A percentile compares a stretch with the other conserved stretches of the same genome.
phyloP scores from a whole-genome alignment of 1,140 invertebrate genomes.

The Caenorhabditis briggsae region DNA sequence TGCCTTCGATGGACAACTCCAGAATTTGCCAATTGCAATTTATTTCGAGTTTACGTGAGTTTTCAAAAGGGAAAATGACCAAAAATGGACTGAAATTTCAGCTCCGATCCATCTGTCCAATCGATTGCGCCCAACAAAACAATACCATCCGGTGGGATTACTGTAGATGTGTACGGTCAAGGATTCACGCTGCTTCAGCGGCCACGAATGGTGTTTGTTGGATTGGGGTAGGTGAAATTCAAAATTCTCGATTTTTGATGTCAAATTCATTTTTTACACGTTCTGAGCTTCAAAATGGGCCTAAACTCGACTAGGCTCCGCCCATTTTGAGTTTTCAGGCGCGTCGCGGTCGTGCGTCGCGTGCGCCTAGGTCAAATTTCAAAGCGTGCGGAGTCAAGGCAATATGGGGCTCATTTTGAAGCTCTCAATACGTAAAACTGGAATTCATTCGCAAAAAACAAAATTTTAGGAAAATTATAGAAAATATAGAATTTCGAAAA shows the following conservation, averaged over 20 bases:
- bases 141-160: conserved; percentile 56
- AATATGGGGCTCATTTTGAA: too few species aligned
- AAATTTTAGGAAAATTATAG: too few species aligned
- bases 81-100: conserved; percentile 13
- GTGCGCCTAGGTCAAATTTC: neutral
- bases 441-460: too few species aligned
- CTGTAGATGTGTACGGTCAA: conserved; percentile 60
- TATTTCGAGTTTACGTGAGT: conserved; percentile 55
- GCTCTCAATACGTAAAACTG: too few species aligned
- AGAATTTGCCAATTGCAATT: neutral
- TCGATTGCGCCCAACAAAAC: conserved; percentile 53
- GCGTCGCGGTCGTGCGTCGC: too few species aligned
- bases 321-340: too few species aligned
- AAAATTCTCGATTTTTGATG: neutral
- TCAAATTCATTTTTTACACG: too few species aligned
- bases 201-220: conserved; percentile 61
- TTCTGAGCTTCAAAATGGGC: too few species aligned
- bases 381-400: neutral
- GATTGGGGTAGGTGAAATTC: neutral
- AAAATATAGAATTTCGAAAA: too few species aligned
- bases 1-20: conserved; percentile 69
- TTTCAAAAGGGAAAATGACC: neutral
- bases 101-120: conserved; percentile 48
- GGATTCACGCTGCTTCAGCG: conserved; percentile 61
- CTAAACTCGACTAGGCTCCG: too few species aligned